A percentile compares a stretch with the other conserved stretches of the same genome.
Conservation (phyloP, 2,113 vertebrate species). For the Amphiprion ocellaris region DNA sequence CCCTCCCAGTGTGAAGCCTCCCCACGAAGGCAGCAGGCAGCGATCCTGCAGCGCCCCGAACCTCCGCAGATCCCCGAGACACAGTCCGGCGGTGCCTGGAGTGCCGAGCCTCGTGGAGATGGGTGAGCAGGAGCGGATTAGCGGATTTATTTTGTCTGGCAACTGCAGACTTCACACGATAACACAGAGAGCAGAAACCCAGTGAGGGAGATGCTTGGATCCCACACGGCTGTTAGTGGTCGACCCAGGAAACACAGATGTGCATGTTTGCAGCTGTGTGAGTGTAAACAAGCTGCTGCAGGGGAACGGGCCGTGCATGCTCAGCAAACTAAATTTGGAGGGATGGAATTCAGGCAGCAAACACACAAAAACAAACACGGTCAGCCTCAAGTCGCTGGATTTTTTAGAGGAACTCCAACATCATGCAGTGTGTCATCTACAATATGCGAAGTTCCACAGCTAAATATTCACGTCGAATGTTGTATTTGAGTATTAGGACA, state of each 20-base stretch:
- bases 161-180: neutral
- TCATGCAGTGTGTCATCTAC: no score
- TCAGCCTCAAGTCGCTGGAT: neutral
- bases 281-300: slow-evolving; percentile 10
- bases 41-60: slow-evolving; percentile 95
- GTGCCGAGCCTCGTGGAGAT: slow-evolving; percentile 95
- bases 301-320: neutral
- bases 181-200: neutral
- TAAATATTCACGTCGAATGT: no score
- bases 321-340: slow-evolving; percentile 12
- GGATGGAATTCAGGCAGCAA: neutral
- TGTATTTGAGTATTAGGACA: no score
- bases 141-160: slow-evolving; percentile 13
- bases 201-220: slow-evolving; percentile 4
- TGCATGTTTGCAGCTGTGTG: slow-evolving; percentile 37
- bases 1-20: slow-evolving; percentile 86
- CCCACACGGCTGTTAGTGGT: slow-evolving; percentile 26
- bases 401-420: neutral
- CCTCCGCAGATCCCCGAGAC: slow-evolving; percentile 92
- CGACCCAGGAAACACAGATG: slow-evolving; percentile 30
- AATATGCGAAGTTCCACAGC: no score
- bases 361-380: neutral
- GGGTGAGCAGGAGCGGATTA: slow-evolving; percentile 81
- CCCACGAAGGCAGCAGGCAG: slow-evolving; percentile 92
- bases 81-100: slow-evolving; percentile 89